Percentiles rank a stretch among this genome's conserved stretches.
phyloP scores from a whole-genome alignment of 2,888 invertebrate species.

The Archips xylosteana region DNA sequence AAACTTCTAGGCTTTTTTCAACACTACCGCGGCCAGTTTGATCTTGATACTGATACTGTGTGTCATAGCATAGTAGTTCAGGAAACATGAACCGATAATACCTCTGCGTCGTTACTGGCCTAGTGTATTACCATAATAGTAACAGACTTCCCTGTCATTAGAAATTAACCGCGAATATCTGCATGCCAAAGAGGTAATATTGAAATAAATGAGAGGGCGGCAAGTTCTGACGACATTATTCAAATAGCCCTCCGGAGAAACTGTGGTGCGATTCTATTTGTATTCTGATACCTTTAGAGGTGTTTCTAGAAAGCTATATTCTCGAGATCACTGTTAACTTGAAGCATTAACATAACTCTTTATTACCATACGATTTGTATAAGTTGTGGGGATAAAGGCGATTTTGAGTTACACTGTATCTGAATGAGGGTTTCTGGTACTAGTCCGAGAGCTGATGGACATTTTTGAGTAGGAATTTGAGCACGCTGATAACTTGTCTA shows the following conservation, averaged over 20 bases:
- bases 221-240: slow-evolving; percentile 47
- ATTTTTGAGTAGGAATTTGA: too few species aligned
- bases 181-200: slow-evolving; percentile 54
- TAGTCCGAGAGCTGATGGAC: too few species aligned
- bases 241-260: slow-evolving; percentile 33
- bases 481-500: too few species aligned
- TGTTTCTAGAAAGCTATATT: slow-evolving; percentile 50
- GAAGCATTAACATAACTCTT: slow-evolving; percentile 40
- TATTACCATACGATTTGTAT: slow-evolving; percentile 40
- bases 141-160: slow-evolving; percentile 58
- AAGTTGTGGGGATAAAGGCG: slow-evolving; percentile 30
- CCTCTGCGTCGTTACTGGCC: not conserved
- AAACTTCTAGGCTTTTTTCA: too few species aligned
- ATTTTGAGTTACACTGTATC: slow-evolving; percentile 41
- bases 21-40: too few species aligned
- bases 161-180: slow-evolving; percentile 54
- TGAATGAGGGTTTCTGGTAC: not conserved
- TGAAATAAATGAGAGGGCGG: slow-evolving; percentile 70
- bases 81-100: not conserved
- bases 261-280: slow-evolving; percentile 20
- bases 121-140: slow-evolving; percentile 22
- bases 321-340: slow-evolving; percentile 36
- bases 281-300: slow-evolving; percentile 42
- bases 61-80: too few species aligned
- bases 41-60: not conserved